Evolutionary conservation across 1,140 invertebrate genomes (phyloP).

Genomic region (Drosophila sucinea): DNA sequence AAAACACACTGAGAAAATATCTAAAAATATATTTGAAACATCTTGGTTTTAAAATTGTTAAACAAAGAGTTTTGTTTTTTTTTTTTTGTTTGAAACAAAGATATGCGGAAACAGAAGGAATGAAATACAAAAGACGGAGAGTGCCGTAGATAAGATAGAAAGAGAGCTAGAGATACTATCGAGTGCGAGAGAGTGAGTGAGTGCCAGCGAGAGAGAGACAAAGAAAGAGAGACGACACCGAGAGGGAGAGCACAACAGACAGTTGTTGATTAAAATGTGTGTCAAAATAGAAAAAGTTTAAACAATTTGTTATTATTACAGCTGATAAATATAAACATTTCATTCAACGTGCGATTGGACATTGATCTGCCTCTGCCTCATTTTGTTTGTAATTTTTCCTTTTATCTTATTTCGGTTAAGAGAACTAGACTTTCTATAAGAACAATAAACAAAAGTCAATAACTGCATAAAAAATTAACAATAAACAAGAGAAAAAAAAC

Average conservation of each 20-base stretch:
- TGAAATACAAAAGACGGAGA: conserved; percentile 26
- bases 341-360: conserved; percentile 27
- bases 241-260: conserved; percentile 14
- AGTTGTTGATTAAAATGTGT: conserved; percentile 68
- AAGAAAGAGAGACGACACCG: conserved; percentile 3
- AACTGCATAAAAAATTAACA: conserved; percentile 46
- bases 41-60: conserved; percentile 9
- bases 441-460: conserved; percentile 31
- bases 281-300: conserved; percentile 50
- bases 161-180: conserved; percentile 25
- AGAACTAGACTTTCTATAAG: conserved; percentile 13
- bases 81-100: conserved; percentile 15
- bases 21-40: neutral
- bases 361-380: neutral
- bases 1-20: neutral
- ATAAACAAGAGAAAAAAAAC: conserved; percentile 19
- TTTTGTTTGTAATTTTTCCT: conserved; percentile 12
- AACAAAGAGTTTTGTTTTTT: neutral
- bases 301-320: conserved; percentile 28
- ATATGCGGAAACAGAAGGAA: conserved; percentile 34
- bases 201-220: conserved; percentile 2
- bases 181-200: neutral
- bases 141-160: conserved; percentile 23
- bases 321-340: conserved; percentile 30
- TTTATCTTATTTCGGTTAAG: conserved; percentile 24